Conservation (phyloP, 1,140 invertebrate genomes). For the Pseudomyrmex cubaensis region DNA sequence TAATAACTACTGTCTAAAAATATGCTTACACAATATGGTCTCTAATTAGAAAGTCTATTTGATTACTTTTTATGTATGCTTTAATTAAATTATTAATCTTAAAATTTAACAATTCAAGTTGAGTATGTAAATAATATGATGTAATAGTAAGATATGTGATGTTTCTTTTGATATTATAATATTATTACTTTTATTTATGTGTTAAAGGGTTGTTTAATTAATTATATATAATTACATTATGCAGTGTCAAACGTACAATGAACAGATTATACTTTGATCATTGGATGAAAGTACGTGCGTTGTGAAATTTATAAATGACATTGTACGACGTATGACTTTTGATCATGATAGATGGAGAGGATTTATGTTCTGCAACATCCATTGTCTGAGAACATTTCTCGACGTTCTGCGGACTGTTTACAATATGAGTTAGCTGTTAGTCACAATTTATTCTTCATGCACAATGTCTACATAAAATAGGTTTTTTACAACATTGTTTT, state of each 20-base stretch:
- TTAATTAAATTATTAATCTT: not conserved
- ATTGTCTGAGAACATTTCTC: conserved; percentile 77
- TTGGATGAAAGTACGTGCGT: not conserved
- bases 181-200: not conserved
- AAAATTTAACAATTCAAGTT: not conserved
- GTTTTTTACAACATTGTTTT: no score
- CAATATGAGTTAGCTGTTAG: conserved; percentile 71
- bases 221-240: not conserved
- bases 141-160: no score
- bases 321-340: conserved; percentile 50
- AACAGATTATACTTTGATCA: not conserved
- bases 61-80: not conserved
- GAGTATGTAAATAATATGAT: not conserved
- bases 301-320: conserved; percentile 21
- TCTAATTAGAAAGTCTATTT: not conserved
- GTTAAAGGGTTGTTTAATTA: not conserved
- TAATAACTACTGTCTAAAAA: conserved; percentile 25
- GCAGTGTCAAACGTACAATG: no score
- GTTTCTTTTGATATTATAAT: not conserved
- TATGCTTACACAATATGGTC: not conserved
- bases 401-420: conserved; percentile 75
- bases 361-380: conserved; percentile 63
- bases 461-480: not conserved
- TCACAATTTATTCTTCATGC: conserved; percentile 76
- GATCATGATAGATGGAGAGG: conserved; percentile 45